Evolutionary conservation across 2,797 vertebrate genomes (phyloP).

Genomic region (Falco naumanni): DNA sequence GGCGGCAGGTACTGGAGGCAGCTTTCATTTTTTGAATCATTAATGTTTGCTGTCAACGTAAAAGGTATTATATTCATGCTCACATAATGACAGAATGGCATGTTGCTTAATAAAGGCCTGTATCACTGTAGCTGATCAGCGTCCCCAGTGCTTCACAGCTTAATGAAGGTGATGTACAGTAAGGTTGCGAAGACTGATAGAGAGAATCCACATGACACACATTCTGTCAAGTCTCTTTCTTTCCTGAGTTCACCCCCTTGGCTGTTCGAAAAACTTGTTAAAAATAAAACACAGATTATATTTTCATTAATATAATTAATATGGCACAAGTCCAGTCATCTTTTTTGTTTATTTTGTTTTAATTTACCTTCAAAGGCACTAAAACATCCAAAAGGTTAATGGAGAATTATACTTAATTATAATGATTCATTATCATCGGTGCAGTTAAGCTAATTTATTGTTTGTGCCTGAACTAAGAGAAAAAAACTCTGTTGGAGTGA

Average conservation of each 20-base stretch:
- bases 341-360: constrained; percentile 24
- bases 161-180: constrained; percentile 78
- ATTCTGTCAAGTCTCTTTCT: constrained; percentile 49
- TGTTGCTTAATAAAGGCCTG: constrained; percentile 76
- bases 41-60: constrained; percentile 71
- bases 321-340: constrained; percentile 51
- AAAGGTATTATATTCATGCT: constrained; percentile 57
- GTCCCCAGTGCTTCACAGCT: constrained; percentile 73
- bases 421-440: constrained; percentile 77
- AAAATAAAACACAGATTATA: constrained; percentile 66
- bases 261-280: constrained; percentile 59
- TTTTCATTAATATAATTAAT: constrained; percentile 74
- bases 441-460: constrained; percentile 80
- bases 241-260: neutral
- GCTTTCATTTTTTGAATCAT: constrained; percentile 74
- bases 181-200: constrained; percentile 72
- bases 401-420: constrained; percentile 81
- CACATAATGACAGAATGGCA: constrained; percentile 56
- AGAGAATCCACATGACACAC: constrained; percentile 53
- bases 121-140: constrained; percentile 59
- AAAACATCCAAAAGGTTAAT: constrained; percentile 79
- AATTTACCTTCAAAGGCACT: constrained; percentile 71
- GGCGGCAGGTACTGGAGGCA: constrained; percentile 53
- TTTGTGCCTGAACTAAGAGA: constrained; percentile 71
- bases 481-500: constrained; percentile 71